Conservation (phyloP, 2,888 invertebrate species). For the Tipula unca region DNA sequence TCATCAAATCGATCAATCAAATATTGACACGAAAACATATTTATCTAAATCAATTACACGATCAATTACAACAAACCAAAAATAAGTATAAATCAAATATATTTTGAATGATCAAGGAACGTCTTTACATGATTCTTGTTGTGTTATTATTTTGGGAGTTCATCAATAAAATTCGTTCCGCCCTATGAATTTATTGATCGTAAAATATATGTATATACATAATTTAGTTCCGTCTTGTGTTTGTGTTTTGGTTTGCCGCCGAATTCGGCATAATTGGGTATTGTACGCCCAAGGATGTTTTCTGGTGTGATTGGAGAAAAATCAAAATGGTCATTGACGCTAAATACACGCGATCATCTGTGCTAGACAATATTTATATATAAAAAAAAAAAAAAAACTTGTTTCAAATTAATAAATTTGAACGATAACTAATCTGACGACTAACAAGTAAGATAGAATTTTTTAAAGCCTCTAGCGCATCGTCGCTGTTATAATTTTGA, state of each 20-base stretch:
- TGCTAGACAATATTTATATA: neutral
- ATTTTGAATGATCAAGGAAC: neutral
- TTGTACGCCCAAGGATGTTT: neutral
- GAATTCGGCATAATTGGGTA: neutral
- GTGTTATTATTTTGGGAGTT: neutral
- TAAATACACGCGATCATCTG: neutral
- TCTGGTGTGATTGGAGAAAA: neutral
- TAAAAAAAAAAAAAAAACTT: neutral
- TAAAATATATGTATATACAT: neutral
- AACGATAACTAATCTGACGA: neutral
- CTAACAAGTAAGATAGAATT: neutral
- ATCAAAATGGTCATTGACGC: neutral
- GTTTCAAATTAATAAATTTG: neutral
- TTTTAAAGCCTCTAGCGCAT: neutral
- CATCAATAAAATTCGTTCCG: neutral
- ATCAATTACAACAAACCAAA: neutral
- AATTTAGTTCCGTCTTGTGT: neutral
- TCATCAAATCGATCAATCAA: neutral
- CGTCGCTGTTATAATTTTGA: neutral
- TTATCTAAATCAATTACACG: neutral
- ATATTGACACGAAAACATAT: neutral
- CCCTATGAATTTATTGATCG: neutral
- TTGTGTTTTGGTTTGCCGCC: neutral
- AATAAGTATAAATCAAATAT: neutral
- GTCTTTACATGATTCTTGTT: neutral